phyloP scores from a whole-genome alignment of 2,888 invertebrate genomes.

The Spialia ferax region DNA sequence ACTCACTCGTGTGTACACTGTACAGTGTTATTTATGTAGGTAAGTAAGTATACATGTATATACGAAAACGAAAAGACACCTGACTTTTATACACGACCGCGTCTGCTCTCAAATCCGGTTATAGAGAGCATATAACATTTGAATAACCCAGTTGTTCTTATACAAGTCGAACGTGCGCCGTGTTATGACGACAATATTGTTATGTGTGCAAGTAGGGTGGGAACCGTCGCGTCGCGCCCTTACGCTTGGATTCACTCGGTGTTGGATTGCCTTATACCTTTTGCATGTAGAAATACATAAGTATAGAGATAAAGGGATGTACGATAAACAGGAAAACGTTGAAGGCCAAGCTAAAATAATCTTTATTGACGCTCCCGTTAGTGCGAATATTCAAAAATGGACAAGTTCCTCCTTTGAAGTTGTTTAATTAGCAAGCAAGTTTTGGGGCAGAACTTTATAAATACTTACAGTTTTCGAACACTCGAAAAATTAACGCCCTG shows the following conservation, averaged over 20 bases:
- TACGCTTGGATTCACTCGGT: conserved; percentile 55
- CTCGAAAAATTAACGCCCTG: background rate
- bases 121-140: conserved; percentile 28
- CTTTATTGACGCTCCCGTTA: background rate
- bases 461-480: background rate
- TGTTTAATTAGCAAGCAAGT: background rate
- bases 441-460: background rate
- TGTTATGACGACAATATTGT: conserved; percentile 36
- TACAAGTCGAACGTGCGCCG: background rate
- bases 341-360: background rate
- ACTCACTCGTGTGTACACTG: conserved; percentile 1
- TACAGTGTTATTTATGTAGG: too few relatives aligned
- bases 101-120: conserved; percentile 23
- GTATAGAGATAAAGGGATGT: conserved; percentile 52
- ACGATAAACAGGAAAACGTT: conserved; percentile 67
- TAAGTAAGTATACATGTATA: background rate
- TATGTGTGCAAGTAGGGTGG: conserved; percentile 50
- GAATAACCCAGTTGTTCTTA: conserved; percentile 29
- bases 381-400: background rate
- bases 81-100: conserved; percentile 17
- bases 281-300: background rate
- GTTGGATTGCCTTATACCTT: conserved; percentile 55
- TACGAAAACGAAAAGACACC: background rate
- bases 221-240: conserved; percentile 52
- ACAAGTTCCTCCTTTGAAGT: background rate